Base-by-base conservation (phyloP, 2,888 invertebrate genomes). In the Drosophila buzzatii region DNA sequence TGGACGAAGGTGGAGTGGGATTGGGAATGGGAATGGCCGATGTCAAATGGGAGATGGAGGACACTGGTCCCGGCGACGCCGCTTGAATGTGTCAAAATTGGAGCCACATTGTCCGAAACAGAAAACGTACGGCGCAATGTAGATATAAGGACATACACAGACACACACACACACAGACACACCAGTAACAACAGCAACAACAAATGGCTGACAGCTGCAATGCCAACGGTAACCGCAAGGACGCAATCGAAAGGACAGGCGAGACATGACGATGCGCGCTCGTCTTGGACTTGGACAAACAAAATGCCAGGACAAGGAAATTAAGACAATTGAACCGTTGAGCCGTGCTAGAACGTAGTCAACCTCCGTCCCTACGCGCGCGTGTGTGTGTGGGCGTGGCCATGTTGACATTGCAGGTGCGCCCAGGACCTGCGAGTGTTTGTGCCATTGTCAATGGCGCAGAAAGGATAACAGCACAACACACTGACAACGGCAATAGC, bases 91-190 rank as follows among this genome's bases (percentile, higher is more conserved):
- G 92, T 91, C 91, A 91, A 90, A 91, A 92, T 89, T 91, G 92
- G 91, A 91, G 92, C 92, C 91, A 92, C 91, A 91, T 91, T 92
- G 92, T 91, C 91, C 91, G 87, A 89, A 89, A 76, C 84, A 84
- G 78, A 80, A 88, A 90, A 90, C 86, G 90, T 90, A 86, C 88
- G 90, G 78, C 64, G 61, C 60, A 67, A 67, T 64, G 63, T 66
- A 67, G 75, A 69, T 33, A 51, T 41, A 62, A 77, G 79, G 81
- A 82, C 79, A 81, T 73, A 76, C 71, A 39, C n/a, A 39, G 6
- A 14, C 33, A 33, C 35, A 49, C 14, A 37, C 14, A 14, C 35
- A 14, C 14, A 37, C 35, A 14, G 5, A 37, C 14, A 37, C 16
- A 39, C 9, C 33, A 20, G 3, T 9, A 57, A 74, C 47, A 35